A percentile compares a stretch with the other conserved stretches of the same genome.
Conservation (phyloP, 2,113 vertebrate species). For the Fregata magnificens region DNA sequence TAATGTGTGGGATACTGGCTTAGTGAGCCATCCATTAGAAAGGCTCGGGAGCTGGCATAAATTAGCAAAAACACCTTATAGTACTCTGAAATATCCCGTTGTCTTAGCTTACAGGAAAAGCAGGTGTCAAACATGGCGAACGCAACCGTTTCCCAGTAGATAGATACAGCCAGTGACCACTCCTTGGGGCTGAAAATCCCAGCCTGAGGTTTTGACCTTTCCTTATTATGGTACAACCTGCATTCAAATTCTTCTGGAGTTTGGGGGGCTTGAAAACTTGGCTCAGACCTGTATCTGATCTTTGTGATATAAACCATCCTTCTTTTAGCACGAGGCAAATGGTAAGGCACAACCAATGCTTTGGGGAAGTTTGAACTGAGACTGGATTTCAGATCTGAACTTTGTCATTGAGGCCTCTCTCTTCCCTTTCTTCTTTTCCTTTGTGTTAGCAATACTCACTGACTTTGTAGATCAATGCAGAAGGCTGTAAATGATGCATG, state of each 20-base stretch:
- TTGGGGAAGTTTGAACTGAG: slow-evolving; percentile 27
- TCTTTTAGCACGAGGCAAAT: background rate
- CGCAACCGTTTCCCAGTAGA: background rate
- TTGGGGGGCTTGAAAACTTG: background rate
- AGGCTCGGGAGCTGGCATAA: background rate
- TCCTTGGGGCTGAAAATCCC: background rate
- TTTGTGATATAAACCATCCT: background rate
- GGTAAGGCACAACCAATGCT: background rate
- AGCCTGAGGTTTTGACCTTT: background rate
- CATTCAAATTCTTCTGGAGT: background rate
- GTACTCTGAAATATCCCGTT: background rate
- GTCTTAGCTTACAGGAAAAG: background rate
- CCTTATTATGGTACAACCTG: background rate
- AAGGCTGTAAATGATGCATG: slow-evolving; percentile 72
- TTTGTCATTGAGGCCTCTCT: slow-evolving; percentile 53
- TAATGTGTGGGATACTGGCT: no score
- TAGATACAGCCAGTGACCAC: background rate
- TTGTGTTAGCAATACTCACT: slow-evolving; percentile 48
- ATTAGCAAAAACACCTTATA: background rate
- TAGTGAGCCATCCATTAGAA: background rate
- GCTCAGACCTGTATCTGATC: background rate
- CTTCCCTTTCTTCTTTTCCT: slow-evolving; percentile 64
- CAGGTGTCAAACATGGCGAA: background rate
- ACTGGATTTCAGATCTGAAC: slow-evolving; percentile 55
- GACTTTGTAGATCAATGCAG: slow-evolving; percentile 70